Base-by-base conservation (phyloP, 2,888 invertebrate genomes). In the Mellilla xanthometata region DNA sequence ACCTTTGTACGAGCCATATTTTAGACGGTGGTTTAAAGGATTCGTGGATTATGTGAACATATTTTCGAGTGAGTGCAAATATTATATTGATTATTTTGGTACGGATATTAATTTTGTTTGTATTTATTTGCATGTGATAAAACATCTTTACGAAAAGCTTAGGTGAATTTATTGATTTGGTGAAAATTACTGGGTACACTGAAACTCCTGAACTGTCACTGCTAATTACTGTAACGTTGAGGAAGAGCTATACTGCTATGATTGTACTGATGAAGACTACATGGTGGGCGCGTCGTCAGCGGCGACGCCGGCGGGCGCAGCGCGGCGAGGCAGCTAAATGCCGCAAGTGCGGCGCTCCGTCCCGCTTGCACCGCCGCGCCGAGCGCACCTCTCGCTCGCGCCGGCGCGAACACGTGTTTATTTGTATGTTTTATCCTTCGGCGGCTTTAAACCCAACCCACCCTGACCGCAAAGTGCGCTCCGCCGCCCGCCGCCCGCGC, bases 401-500 rank as follows among this genome's bases (percentile, higher is more conserved):
- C 91, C 91, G 91, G 87, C 89, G 88, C 89, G 90, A 91, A 91
- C 91, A 91, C 90, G 88, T 90, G 91, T 92, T 90, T 90, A 89
- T 88, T 88, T 89, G 90, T 88, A 89, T 90, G 87, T 90, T 91
- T 87, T 90, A 84, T 92, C 92, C 92, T 92, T 91, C 91, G 91
- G 91, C 90, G 90, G 90, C 91, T 90, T 91, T 90, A 91, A 89
- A 92, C 92, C 92, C 92, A 88, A 91, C 92, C 92, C 92, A 91
- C 91, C 86, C 83, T 85, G 91, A 92, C 93, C 93, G 90, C 93
- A 92, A 91, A 91, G 90, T 88, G 84, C 91, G 87, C 87, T 83
- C 85, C 81, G 78, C 84, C 85, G 78, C 88, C 89, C 87, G 81
- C 91, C 90, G 91, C 90, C 85, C 90, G 91, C 85, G 80, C 81